Percentiles rank a stretch among this genome's conserved stretches.
Conservation (phyloP, 2,113 vertebrate genomes). For the Apeltes quadracus region DNA sequence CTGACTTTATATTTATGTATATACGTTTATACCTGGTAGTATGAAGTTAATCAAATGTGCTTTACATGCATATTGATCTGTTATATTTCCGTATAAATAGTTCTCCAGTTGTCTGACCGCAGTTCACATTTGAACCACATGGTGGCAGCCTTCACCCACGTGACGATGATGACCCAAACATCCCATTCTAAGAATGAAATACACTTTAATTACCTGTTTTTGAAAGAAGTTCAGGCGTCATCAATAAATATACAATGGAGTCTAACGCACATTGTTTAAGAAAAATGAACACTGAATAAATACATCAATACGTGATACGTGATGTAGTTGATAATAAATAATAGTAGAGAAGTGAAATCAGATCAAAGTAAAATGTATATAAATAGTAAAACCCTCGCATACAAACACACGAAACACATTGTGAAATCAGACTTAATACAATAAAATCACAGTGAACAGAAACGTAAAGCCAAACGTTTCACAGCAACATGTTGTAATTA, state of each 20-base stretch:
- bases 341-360: too few species aligned
- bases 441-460: background rate
- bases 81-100: background rate
- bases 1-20: background rate
- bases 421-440: too few species aligned
- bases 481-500: background rate
- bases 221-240: background rate
- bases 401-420: too few species aligned
- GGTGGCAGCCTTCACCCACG: constrained; percentile 20
- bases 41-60: background rate
- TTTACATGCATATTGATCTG: background rate
- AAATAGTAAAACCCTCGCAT: too few species aligned
- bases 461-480: background rate
- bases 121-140: constrained; percentile 21
- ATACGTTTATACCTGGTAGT: background rate
- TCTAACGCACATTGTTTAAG: too few species aligned
- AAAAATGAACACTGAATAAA: too few species aligned
- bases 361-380: too few species aligned
- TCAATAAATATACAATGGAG: too few species aligned
- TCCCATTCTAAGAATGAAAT: background rate
- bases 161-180: background rate
- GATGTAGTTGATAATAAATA: too few species aligned
- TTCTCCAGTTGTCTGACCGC: background rate
- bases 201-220: background rate
- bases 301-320: too few species aligned